Base-by-base conservation (phyloP, 2,888 invertebrate species). In the Mythimna lalbum region DNA sequence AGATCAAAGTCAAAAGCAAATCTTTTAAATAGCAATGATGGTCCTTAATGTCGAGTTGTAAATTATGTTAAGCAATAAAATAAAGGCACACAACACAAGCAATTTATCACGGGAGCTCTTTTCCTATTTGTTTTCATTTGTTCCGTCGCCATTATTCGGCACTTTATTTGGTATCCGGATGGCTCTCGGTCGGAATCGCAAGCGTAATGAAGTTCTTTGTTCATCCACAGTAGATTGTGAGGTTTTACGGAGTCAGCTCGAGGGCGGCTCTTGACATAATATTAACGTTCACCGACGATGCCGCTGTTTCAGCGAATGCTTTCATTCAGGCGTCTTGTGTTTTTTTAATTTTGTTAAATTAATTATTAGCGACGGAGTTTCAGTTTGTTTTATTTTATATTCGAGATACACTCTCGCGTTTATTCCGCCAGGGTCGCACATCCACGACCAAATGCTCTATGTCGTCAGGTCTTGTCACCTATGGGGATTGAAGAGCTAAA, bases 81-180 rank as follows among this genome's bases (percentile, higher is more conserved):
- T 84, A 89, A 89, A 89, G 87, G 88, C 86, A 85, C 82, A 86
- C 87, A 88, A 85, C 88, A 86, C 86, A 76, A 88, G 85, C 86
- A 87, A 92, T 93, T 92, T 93, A 89, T 93, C 89, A 89, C 87
- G 74, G 84, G 82, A 79, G 87, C 87, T 90, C 84, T 92, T 89
- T 89, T 89, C 87, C 89, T 92, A 91, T 93, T 93, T 92, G 91
- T 93, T 91, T 93, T 90, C 92, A 92, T 93, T 93, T 92, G 91
- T 91, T 82, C 88, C 87, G 85, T 88, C 87, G 88, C 88, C 91
- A 91, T 92, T 92, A 91, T 90, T 90, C 86, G 86, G 87, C 90
- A 91, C 89, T 93, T 92, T 91, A 90, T 91, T 90, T 86, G 86
- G 87, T 88, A 88, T 89, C 88, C 88, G 89, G 85, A 85, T 83